These are phyloP conservation scores for Corvus hawaiiensis DNA, from an alignment of 2,113 vertebrate genomes.

Conservation along the genomic window DNA sequence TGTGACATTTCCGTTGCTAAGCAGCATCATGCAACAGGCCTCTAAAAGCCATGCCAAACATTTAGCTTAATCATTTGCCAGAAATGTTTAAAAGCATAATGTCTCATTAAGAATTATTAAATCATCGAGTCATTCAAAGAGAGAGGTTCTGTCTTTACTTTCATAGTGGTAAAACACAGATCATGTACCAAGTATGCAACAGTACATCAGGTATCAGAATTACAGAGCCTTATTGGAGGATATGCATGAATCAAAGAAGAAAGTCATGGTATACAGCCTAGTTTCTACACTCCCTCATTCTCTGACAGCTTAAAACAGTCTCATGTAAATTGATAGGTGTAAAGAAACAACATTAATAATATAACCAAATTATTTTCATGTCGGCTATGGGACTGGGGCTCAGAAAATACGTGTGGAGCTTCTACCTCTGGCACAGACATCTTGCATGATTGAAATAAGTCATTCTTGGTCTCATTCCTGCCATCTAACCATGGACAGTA, in stretches of 20 bases:
- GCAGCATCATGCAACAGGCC: not conserved
- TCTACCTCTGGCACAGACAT: not conserved
- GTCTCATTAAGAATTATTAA: conserved; percentile 64
- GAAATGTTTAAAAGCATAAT: conserved; percentile 50
- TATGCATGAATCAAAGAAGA: not conserved
- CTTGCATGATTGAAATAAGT: not conserved
- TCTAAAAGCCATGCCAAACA: conserved; percentile 43
- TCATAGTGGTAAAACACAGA: not conserved
- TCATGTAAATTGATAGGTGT: not conserved
- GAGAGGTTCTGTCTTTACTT: conserved; percentile 8
- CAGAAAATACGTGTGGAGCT: not conserved
- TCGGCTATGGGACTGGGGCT: not conserved
- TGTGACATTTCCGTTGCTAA: not conserved
- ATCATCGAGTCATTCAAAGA: not conserved
- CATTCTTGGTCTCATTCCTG: not conserved
- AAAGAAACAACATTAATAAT: not conserved
- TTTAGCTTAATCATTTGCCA: conserved; percentile 43
- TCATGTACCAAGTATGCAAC: not conserved
- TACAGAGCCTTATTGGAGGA: conserved; percentile 6
- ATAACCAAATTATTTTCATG: not conserved
- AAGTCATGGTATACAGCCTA: not conserved
- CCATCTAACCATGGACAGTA: not conserved
- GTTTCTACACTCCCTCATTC: not conserved
- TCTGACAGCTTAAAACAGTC: not conserved
- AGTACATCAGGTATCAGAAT: not conserved